Evolutionary conservation across 2,113 vertebrate species (phyloP).

Genomic region (Phylloscopus trochilus): DNA sequence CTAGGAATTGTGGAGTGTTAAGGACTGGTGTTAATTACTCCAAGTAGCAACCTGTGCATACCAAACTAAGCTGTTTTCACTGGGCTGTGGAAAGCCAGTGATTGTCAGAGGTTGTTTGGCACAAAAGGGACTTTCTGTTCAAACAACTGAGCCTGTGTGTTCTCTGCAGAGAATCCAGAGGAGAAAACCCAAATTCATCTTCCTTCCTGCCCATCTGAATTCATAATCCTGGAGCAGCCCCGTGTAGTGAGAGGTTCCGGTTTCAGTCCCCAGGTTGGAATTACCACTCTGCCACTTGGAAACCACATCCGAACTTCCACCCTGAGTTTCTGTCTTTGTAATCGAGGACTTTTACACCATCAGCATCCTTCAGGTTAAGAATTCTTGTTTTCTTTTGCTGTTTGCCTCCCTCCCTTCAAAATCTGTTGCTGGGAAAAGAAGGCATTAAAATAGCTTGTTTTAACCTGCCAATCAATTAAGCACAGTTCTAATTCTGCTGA

Average conservation of each 20-base stretch:
- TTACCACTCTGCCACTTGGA: not conserved
- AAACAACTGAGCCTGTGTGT: not conserved
- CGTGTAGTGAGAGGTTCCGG: rapidly evolving
- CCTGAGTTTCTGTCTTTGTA: not conserved
- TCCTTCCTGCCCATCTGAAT: not conserved
- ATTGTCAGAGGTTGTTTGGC: not conserved
- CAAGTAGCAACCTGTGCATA: not conserved
- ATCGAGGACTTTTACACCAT: not conserved
- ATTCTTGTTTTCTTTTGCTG: not conserved
- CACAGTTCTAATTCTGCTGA: not conserved
- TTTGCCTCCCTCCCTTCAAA: not conserved
- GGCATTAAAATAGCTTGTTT: not conserved
- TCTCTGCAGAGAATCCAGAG: not conserved
- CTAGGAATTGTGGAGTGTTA: not conserved
- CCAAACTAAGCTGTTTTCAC: not conserved
- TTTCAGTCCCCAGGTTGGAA: not conserved
- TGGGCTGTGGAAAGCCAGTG: not conserved
- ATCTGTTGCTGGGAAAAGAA: not conserved
- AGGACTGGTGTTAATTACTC: not conserved
- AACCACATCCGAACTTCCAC: not conserved
- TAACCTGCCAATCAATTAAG: not conserved
- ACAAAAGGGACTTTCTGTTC: not conserved
- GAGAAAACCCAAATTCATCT: not conserved
- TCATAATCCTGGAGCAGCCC: not conserved
- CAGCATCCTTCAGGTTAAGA: not conserved